Evolutionary conservation across 2,113 vertebrate genomes (phyloP), one percentile per base, ranked within the genome.

Genomic region (Sapayoa aenigma): DNA sequence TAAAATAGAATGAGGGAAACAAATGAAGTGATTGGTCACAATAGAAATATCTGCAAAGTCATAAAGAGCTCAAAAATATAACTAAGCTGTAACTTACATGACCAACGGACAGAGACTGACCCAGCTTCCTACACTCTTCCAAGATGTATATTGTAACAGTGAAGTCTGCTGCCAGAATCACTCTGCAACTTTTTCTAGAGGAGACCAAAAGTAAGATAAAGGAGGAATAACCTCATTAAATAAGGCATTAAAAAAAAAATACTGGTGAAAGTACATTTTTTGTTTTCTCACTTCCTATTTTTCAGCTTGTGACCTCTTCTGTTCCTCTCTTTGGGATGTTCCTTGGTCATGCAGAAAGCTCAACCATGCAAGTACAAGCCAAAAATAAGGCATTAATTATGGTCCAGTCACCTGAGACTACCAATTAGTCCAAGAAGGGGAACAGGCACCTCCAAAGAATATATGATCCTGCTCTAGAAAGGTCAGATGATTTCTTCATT

Each of bases 321-420:
- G 1, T 63, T 75, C n/a, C 24, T 90, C 55, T 83, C 66, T 87
- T 91, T 76, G 37, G 41, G 59, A 77, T 58, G 24, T 6, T 39
- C 33, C 30, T 74, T 88, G 72, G n/a, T 93, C 76, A 73, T 80
- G 42, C 46, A 86, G 75, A 92, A 80, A 83, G 39, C 49, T 77
- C 88, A 95, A 14, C 42, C 85, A 80, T 85, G 63, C 50, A 88
- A 83, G 23, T 39, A 27, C 46, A 47, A 90, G 55, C 28, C 79
- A 95, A 85, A 87, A 83, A 27, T 62, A 85, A 90, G 63, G 30
- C 71, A 90, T 73, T 92, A 69, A 86, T 89, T 94, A 65, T 90
- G 67, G 69, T 42, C 37, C 46, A 80, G 88, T 96, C 79, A 88
- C 67, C 71, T 69, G 88, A 90, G 79, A 80, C 44, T 58, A 56